Evolutionary conservation across 2,888 invertebrate genomes (phyloP), one percentile per base, ranked within the genome.

Genomic region (Diaphora mendica): DNA sequence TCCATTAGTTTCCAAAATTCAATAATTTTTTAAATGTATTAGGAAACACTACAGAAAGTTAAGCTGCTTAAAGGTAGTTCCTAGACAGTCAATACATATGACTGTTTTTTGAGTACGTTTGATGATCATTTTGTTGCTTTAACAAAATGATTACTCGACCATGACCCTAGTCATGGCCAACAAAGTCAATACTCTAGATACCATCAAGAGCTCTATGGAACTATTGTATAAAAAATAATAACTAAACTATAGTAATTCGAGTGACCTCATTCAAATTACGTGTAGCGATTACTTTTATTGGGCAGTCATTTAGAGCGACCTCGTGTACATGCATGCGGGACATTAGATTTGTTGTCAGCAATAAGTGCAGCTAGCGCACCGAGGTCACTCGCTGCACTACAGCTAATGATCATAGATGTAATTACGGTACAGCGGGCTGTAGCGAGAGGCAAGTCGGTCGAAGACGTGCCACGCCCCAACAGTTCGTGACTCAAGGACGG

Each of bases 401-500:
- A 79, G 71, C 79, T 79, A 84, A 82, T 86, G 85, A 86, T 85
- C 85, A 82, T 79, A 82, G 83, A 81, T 80, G 86, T 85, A 88
- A 88, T 89, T 89, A 89, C 86, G 71, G 72, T 79, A 77, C 77
- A 77, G 68, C 86, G 82, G 81, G 81, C 84, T 82, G 85, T 83
- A 72, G 85, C 84, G 85, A 84, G 85, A 86, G 87, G 89, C 86
- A 91, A 87, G 88, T 89, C 83, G 90, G 89, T 88, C 89, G 88
- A 89, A 90, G 89, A 88, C 88, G 88, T 86, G 84, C 82, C 84
- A 84, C 82, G 81, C 78, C 77, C 83, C 82, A 81, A 86, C 88
- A 88, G 89, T 90, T 91, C 88, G 89, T 80, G 82, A 87, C 88
- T 87, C 91, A 92, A 92, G 91, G 92, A 89, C 90, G 76, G 68